Base-by-base conservation (phyloP, 2,113 vertebrate genomes). In the Oophaga pumilio region DNA sequence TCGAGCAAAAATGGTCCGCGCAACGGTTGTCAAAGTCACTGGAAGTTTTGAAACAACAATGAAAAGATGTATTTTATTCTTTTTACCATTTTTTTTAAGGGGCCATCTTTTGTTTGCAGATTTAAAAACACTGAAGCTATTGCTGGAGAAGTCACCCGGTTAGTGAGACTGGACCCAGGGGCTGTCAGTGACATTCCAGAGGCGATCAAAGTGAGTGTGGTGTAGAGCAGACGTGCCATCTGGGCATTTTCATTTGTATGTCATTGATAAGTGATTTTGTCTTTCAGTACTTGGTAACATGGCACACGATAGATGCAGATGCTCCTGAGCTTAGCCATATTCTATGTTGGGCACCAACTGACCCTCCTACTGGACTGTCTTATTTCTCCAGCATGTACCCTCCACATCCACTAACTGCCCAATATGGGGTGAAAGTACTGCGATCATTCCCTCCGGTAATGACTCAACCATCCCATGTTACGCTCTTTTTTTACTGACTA, bases 381-480 rank as follows among this genome's bases (percentile, higher is more conserved):
- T 99, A 99, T 93, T 99, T 99, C 92, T 99, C 97, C 85, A 98
- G 97, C 95, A 95, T 97, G 96, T 99, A 98, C 82, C 97, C 98
- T 0, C 98, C 97, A 2, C 98, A 99, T 91, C 98, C 97, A 0
- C 96, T 99, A 89, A 99, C 98, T 0, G 98, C 98, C 0, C 98
- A 99, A 90, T 99, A 99, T 0, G 98, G 97, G 0, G 98, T 99
- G 84, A 98, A 98, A 95, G 98, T 99, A 74, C 94, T 99, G 50
- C 94, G 97, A 2, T 99, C 98, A 52, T 99, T 99, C 90, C 98
- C 98, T 17, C 97, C 98, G 83, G 98, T 99, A 94, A 89, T 93
- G 83, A 52, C 49, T 71, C 14, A 12, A 17, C 15, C 12, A 57
- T 4, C 11, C 71, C 50, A 10, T 26, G 10, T 26, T 74, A 28